Percentiles rank a stretch among this genome's conserved stretches.
phyloP scores from a whole-genome alignment of 2,888 invertebrate genomes.

The Ectropis crepuscularia region DNA sequence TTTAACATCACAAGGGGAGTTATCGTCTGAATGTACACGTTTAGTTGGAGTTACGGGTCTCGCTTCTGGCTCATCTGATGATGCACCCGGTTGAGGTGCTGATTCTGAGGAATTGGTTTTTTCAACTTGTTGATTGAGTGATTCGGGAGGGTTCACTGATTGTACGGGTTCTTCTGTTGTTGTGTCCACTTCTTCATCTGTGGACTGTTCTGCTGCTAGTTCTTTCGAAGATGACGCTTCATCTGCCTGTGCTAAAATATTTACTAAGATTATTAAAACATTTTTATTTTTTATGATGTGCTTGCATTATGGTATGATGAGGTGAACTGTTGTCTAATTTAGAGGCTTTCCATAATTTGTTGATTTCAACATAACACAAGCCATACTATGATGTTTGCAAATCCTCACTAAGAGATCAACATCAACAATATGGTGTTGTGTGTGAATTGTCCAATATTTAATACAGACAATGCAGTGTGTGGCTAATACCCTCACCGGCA shows the following conservation, averaged over 20 bases:
- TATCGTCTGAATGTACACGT: constrained; percentile 49
- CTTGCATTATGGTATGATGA: not conserved
- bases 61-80: constrained; percentile 3
- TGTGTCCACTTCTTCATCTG: constrained; percentile 11
- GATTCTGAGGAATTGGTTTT: constrained; percentile 2
- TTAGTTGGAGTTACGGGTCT: constrained; percentile 44
- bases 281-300: not conserved
- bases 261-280: not conserved
- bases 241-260: constrained; percentile 17
- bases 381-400: too few species aligned
- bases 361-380: too few species aligned
- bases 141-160: not conserved
- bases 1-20: constrained; percentile 47
- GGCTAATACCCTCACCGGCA: too few species aligned
- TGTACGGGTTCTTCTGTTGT: not conserved
- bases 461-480: too few species aligned
- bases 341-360: too few species aligned
- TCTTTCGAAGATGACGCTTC: constrained; percentile 4
- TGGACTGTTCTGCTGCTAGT: not conserved
- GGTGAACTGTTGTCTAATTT: too few species aligned
- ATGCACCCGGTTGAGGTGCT: not conserved
- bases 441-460: too few species aligned
- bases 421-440: too few species aligned
- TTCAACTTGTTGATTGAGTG: constrained; percentile 1
- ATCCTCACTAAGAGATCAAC: too few species aligned